Evolutionary conservation across 1,140 invertebrate species (phyloP).

Genomic region (Calephelis nemesis): DNA sequence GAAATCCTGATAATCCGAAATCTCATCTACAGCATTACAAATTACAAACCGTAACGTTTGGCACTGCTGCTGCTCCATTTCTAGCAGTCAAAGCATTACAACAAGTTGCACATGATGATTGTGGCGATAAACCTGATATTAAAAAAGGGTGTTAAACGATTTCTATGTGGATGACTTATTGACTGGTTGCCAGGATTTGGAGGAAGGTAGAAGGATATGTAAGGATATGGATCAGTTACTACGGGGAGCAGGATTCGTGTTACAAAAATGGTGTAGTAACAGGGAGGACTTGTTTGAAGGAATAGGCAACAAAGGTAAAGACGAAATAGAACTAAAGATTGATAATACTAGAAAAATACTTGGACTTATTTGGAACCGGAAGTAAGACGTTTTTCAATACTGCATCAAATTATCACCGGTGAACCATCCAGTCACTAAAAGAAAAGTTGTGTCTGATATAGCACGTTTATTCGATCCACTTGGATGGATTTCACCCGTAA

Average conservation of each 20-base stretch:
- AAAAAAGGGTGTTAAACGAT: slow-evolving; percentile 16
- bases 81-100: slow-evolving; percentile 31
- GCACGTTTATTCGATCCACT: slow-evolving; percentile 30
- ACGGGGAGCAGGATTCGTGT: slow-evolving; percentile 22
- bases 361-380: slow-evolving; percentile 32
- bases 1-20: too few species aligned
- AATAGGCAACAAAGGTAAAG: not conserved
- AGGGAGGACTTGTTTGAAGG: slow-evolving; percentile 8
- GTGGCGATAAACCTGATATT: slow-evolving; percentile 18
- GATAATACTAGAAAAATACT: slow-evolving; percentile 32
- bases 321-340: slow-evolving; percentile 22
- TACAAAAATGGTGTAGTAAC: slow-evolving; percentile 34
- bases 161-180: slow-evolving; percentile 33
- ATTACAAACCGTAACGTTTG: too few species aligned
- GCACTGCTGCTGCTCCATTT: slow-evolving; percentile 28
- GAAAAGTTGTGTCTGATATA: slow-evolving; percentile 29
- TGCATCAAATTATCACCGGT: slow-evolving; percentile 23
- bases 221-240: slow-evolving; percentile 28
- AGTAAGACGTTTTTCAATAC: slow-evolving; percentile 30
- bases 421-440: slow-evolving; percentile 28
- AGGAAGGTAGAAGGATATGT: slow-evolving; percentile 26
- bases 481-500: slow-evolving; percentile 26
- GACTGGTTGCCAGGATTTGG: slow-evolving; percentile 22
- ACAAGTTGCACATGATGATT: slow-evolving; percentile 26
- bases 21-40: too few species aligned